Percentiles rank a stretch among this genome's conserved stretches.
These are phyloP conservation scores for Corynorhinus townsendii DNA, from an alignment of 2,113 vertebrate species.

Conservation along the genomic window DNA sequence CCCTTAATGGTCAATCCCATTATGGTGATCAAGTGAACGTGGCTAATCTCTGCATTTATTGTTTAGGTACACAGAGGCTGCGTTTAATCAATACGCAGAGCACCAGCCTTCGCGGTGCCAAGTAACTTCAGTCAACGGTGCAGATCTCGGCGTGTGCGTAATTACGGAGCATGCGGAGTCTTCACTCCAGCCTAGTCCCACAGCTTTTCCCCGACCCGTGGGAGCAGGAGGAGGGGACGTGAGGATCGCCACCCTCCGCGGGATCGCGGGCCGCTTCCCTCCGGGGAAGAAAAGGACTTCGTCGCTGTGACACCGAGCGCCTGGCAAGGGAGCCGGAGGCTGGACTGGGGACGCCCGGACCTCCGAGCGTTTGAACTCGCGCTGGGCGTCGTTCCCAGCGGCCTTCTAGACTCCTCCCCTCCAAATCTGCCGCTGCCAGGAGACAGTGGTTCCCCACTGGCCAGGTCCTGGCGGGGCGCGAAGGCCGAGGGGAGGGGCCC, in stretches of 20 bases:
- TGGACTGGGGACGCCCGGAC: not conserved
- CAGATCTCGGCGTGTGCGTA: slow-evolving; percentile 79
- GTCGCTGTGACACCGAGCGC: not conserved
- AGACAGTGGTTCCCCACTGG: not conserved
- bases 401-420: not conserved
- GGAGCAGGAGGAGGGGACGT: slow-evolving; percentile 34
- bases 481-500: not conserved
- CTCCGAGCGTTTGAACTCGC: not conserved
- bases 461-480: not conserved
- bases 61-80: slow-evolving; percentile 82
- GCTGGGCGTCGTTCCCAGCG: not conserved
- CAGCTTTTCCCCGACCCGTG: slow-evolving; percentile 53
- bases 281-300: not conserved
- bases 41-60: slow-evolving; percentile 81
- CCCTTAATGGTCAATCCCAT: slow-evolving; percentile 76
- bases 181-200: slow-evolving; percentile 73
- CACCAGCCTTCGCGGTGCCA: slow-evolving; percentile 69
- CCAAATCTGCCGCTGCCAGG: not conserved
- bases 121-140: slow-evolving; percentile 85
- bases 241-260: not conserved
- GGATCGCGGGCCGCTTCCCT: not conserved
- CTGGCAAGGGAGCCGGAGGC: not conserved
- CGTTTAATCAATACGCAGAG: slow-evolving; percentile 80
- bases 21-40: slow-evolving; percentile 82
- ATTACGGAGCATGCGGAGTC: slow-evolving; percentile 77